These are phyloP conservation scores for Hypotaenidia okinawae DNA, from an alignment of 2,797 vertebrate genomes.

Conservation along the genomic window DNA sequence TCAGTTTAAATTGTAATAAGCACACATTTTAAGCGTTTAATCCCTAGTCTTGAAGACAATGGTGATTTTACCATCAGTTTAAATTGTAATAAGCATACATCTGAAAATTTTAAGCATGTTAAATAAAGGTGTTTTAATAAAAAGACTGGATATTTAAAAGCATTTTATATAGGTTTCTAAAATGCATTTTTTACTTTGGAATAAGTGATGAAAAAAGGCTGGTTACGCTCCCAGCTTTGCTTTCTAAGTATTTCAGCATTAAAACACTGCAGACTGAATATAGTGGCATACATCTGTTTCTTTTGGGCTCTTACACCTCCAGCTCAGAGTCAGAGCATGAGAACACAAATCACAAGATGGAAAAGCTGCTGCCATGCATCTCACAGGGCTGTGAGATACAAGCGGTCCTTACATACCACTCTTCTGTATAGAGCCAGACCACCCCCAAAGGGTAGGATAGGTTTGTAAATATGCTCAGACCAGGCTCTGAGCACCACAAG, in stretches of 20 bases:
- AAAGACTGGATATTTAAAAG: background rate
- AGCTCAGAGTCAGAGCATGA: background rate
- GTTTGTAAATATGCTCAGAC: accelerated
- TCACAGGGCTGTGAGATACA: background rate
- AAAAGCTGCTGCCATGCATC: background rate
- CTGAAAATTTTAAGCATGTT: background rate
- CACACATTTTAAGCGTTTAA: too few relatives aligned
- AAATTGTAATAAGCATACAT: background rate
- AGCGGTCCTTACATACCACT: background rate
- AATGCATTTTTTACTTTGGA: background rate
- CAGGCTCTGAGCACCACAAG: background rate
- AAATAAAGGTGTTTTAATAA: background rate
- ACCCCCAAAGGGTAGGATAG: accelerated
- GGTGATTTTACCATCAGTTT: background rate
- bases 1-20: too few relatives aligned
- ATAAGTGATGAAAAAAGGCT: background rate
- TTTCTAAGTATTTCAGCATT: background rate
- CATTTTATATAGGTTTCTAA: background rate
- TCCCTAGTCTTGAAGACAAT: background rate
- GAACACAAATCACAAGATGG: background rate
- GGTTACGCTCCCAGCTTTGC: background rate
- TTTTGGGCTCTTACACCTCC: background rate
- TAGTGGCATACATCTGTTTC: background rate
- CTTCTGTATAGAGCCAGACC: accelerated
- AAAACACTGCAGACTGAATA: background rate